Base-by-base conservation (phyloP, 2,888 invertebrate genomes). In the Leptopilina myrica region DNA sequence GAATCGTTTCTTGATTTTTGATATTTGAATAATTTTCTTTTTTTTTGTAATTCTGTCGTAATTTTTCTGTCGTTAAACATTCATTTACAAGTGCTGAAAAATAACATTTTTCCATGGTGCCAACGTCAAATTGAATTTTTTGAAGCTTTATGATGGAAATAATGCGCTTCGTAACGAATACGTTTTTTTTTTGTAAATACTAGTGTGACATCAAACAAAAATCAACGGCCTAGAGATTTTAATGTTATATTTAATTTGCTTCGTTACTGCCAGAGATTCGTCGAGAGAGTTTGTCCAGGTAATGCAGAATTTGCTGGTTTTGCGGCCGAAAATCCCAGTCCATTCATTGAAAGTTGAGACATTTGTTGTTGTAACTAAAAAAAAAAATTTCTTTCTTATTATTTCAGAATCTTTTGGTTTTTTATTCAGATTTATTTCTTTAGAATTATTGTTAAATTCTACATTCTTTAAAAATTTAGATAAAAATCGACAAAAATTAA, bases 351-450 rank as follows among this genome's bases (percentile, higher is more conserved):
- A 88, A 93, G 89, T 87, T 92, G 93, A 20, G 92, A 90, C 90
- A 93, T 93, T 87, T 93, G 93, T 86, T 93, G 93, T 64, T 92
- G 92, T 82, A 93, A 84, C 91, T 92, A 82, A 46, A 87, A 87
- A 11, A 33, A 20, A 20, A 20, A 20, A 20, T 1, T 20, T 20
- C n/a, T n/a, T 20, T 20, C 0, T 20, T 20, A 20, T 20, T 64
- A 80, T 77, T 73, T 14, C 7, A 43, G 1, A 73, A n/a, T 56
- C 43, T 49, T 66, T 76, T 62, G 15, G 26, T 66, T 64, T 49
- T 26, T 11, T 59, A 62, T 20, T 79, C 53, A 12, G 6, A 20
- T 9, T 67, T 76, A 6, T 79, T 76, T 59, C 64, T 64, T 14
- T 8, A 53, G 62, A 76, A 43, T 33, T n/a, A 7, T 20, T 1